Percentiles rank a stretch among this genome's conserved stretches.
Conservation (phyloP, 1,140 invertebrate genomes). For the Drosophila mauritiana region DNA sequence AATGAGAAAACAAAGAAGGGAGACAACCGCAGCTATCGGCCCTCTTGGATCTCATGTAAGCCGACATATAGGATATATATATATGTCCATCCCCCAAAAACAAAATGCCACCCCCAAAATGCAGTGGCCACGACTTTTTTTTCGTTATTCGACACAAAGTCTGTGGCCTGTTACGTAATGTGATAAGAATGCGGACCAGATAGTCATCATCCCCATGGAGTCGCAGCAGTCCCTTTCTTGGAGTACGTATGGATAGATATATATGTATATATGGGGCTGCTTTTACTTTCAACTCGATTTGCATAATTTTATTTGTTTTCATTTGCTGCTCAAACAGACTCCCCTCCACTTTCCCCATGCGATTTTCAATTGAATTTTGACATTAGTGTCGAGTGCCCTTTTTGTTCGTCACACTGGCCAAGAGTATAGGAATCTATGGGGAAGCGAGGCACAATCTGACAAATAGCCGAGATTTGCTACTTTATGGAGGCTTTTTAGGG, state of each 20-base stretch:
- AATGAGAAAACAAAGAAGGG: slow-evolving; percentile 50
- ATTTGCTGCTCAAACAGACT: slow-evolving; percentile 49
- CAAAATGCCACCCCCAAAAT: slow-evolving; percentile 24
- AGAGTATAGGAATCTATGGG: slow-evolving; percentile 23
- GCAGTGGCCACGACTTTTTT: slow-evolving; percentile 7
- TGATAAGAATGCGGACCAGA: slow-evolving; percentile 67
- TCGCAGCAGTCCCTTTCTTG: slow-evolving; percentile 8
- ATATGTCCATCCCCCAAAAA: slow-evolving; percentile 11
- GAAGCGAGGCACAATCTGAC: slow-evolving; percentile 39
- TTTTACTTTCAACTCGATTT: slow-evolving; percentile 56
- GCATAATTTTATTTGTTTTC: slow-evolving; percentile 77
- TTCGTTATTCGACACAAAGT: slow-evolving; percentile 71
- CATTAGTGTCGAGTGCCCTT: slow-evolving; percentile 53
- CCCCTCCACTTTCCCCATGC: slow-evolving; percentile 15
- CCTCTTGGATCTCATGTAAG: slow-evolving; percentile 45
- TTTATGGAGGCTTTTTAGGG: slow-evolving; percentile 15
- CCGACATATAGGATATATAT: slow-evolving; percentile 21
- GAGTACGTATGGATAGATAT: neutral
- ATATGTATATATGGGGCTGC: slow-evolving; percentile 17
- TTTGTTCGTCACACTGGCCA: slow-evolving; percentile 52
- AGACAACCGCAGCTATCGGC: slow-evolving; percentile 48
- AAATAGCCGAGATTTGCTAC: slow-evolving; percentile 65
- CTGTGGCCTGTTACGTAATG: slow-evolving; percentile 80
- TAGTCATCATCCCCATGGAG: slow-evolving; percentile 21
- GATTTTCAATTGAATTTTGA: slow-evolving; percentile 78